These are phyloP conservation scores for Elysia chlorotica DNA, from an alignment of 1,140 invertebrate genomes.

Conservation along the genomic window DNA sequence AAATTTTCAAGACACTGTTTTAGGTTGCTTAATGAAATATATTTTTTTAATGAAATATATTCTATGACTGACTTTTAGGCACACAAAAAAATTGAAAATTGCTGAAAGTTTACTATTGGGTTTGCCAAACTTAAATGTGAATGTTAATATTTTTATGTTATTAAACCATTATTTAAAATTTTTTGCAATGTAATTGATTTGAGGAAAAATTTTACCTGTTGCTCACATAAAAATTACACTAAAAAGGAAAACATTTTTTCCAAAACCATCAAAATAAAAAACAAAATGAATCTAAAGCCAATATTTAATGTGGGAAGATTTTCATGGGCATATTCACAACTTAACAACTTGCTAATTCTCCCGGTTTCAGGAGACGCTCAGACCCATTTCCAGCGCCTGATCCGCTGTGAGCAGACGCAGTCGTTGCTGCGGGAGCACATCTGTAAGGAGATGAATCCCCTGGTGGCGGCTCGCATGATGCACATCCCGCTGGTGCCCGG, in stretches of 20 bases:
- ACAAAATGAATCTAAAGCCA: no score
- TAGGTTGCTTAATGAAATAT: no score
- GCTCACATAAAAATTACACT: background rate
- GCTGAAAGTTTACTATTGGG: no score
- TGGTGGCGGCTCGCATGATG: conserved; percentile 79
- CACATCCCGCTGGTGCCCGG: conserved; percentile 77
- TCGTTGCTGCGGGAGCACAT: conserved; percentile 76
- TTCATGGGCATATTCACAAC: background rate
- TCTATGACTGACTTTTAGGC: no score
- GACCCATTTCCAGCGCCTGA: conserved; percentile 78
- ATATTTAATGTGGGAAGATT: background rate
- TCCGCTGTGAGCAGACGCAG: conserved; percentile 69
- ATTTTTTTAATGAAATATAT: no score
- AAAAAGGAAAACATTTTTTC: background rate
- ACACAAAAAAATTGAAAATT: no score
- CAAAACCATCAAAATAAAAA: background rate
- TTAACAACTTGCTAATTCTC: background rate
- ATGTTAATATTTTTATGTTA: no score
- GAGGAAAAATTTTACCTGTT: background rate
- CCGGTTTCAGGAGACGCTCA: conserved; percentile 66
- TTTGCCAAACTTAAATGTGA: no score
- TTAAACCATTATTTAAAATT: background rate
- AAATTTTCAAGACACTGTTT: no score
- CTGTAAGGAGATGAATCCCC: conserved; percentile 82
- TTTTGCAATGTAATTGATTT: background rate